These are phyloP conservation scores for Coregonus ussuriensis DNA, from an alignment of 2,797 vertebrate genomes.

Conservation along the genomic window DNA sequence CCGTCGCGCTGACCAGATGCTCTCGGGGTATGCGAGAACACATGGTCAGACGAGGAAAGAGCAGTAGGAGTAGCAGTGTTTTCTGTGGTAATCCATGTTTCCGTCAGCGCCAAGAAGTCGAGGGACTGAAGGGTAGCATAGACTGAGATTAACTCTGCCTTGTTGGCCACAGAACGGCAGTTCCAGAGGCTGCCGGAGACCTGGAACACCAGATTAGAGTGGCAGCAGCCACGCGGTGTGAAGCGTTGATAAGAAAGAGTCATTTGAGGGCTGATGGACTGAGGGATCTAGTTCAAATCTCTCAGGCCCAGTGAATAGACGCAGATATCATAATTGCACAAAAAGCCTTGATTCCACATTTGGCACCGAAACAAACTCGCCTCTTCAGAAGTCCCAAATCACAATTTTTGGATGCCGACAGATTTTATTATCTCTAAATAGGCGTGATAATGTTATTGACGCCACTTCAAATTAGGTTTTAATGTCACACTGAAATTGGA, in stretches of 20 bases:
- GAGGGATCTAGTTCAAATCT: slow-evolving; percentile 59
- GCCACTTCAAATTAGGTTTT: slow-evolving; percentile 77
- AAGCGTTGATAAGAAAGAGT: slow-evolving; percentile 68
- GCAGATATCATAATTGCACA: slow-evolving; percentile 66
- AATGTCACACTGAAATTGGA: slow-evolving; percentile 73
- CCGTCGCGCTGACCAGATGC: too few species aligned
- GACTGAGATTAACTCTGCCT: too few species aligned
- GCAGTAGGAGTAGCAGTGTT: too few species aligned
- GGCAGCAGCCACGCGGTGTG: too few species aligned
- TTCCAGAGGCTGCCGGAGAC: too few species aligned
- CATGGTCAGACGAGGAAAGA: too few species aligned
- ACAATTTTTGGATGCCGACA: slow-evolving; percentile 68
- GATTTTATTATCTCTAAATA: slow-evolving; percentile 76
- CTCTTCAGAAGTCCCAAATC: slow-evolving; percentile 71
- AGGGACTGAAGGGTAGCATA: too few species aligned
- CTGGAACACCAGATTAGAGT: too few species aligned
- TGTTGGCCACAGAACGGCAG: too few species aligned
- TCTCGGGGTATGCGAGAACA: too few species aligned
- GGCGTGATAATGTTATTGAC: slow-evolving; percentile 75
- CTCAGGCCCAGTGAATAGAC: slow-evolving; percentile 60
- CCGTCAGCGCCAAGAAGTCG: too few species aligned
- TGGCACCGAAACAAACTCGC: slow-evolving; percentile 64
- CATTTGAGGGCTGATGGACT: slow-evolving; percentile 73
- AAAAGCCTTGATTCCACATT: slow-evolving; percentile 63
- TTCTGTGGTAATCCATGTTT: too few species aligned